Percentiles rank a stretch among this genome's conserved stretches.
phyloP scores from a whole-genome alignment of 2,888 invertebrate genomes.

The Alsophila aescularia region DNA sequence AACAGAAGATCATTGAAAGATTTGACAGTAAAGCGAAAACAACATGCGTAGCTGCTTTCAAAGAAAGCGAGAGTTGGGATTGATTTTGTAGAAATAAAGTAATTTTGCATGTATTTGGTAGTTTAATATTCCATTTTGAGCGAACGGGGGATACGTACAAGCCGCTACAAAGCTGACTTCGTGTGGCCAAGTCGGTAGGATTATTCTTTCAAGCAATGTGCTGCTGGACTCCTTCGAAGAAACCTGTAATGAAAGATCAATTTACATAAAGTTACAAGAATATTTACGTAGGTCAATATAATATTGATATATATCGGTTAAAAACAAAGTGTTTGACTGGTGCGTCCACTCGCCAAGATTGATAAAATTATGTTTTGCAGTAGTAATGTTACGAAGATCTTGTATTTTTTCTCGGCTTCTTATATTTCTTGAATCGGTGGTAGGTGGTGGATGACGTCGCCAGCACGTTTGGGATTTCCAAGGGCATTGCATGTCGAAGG shows the following conservation, averaged over 20 bases:
- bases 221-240: too few relatives aligned
- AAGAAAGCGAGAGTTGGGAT: conserved; percentile 77
- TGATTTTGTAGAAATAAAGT: conserved; percentile 48
- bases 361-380: too few relatives aligned
- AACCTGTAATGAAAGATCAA: neutral
- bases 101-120: conserved; percentile 7
- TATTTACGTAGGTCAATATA: too few relatives aligned
- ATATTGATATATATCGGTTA: too few relatives aligned
- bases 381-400: too few relatives aligned
- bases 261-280: neutral
- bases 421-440: conserved; percentile 4
- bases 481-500: conserved; percentile 91
- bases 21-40: conserved; percentile 57
- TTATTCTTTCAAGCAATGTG: too few relatives aligned
- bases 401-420: too few relatives aligned
- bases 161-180: too few relatives aligned
- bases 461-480: conserved; percentile 93
- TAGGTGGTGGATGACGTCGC: conserved; percentile 52
- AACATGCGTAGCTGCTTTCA: conserved; percentile 66
- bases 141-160: too few relatives aligned
- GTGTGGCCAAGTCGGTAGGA: too few relatives aligned
- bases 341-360: too few relatives aligned
- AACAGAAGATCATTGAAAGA: conserved; percentile 46
- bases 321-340: too few relatives aligned
- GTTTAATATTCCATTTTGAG: neutral